Evolutionary conservation across 2,888 invertebrate genomes (phyloP), one percentile per base, ranked within the genome.

Genomic region (Trilocha varians): DNA sequence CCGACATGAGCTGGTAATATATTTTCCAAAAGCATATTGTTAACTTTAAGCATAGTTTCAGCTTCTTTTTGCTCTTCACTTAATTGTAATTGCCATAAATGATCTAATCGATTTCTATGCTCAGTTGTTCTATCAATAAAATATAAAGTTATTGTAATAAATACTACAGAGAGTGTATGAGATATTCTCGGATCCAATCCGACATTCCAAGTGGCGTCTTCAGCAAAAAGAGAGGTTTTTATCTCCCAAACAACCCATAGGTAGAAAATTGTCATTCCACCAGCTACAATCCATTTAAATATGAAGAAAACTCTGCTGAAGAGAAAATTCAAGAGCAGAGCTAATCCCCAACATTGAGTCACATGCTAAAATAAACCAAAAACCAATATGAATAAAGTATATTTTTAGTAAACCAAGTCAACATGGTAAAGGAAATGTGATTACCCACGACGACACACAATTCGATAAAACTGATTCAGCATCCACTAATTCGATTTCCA

Each of bases 1-100:
- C 94, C 97, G 50, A 98, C 98, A 74, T 97, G 97, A 14, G 91
- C 90, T 0, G 98, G 98, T 33, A 98, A 84, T 62, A 98, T 98
- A 69, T 98, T 98, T 62, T 95, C 91, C 33, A 98, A 87, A 32
- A 98, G 85, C 75, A 96, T 91, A 59, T 93, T 94, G 72, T 97
- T 98, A 0, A 97, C 93, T 55, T 91, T 91, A 50, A 95, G 91
- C 69, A 93, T 94, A n/a, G 91, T 91, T 54, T 93, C 90, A 0
- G 95, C 95, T 71, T 96, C 93, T 50, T 92, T 89, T 71, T 96
- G 94, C 65, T 97, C 97, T 52, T 91, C 90, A 56, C 93, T 91
- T 17, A 93, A 82, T 62, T 96, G 82, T 42, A 75, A 65, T 68
- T 87, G 83, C 87, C 87, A 90, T 54, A 91, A 86, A 62, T 93